Percentiles rank a stretch among this genome's conserved stretches.
Conservation (phyloP, 2,888 invertebrate genomes). For the Conus canariensis region DNA sequence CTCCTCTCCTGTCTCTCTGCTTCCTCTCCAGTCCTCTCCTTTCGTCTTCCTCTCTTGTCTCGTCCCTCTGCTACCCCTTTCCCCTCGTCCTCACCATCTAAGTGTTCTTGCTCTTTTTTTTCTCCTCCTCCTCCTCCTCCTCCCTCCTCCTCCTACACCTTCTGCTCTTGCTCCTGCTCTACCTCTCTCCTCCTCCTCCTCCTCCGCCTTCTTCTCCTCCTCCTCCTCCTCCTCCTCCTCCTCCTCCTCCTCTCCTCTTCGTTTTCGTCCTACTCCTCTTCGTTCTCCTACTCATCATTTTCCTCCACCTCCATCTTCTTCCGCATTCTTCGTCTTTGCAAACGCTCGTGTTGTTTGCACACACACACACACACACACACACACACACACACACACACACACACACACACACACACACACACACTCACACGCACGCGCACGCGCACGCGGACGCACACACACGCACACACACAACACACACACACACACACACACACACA, state of each 20-base stretch:
- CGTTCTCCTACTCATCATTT: no score
- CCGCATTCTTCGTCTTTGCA: background rate
- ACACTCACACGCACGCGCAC: background rate
- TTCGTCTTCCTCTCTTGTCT: background rate
- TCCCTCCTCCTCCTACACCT: background rate
- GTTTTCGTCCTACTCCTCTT: no score
- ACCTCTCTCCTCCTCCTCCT: background rate
- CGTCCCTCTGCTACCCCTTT: background rate
- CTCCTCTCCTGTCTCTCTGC: background rate
- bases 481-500: slow-evolving; percentile 14
- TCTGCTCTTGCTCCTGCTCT: background rate
- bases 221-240: background rate
- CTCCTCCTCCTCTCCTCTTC: no score
- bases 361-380: no score
- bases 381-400: no score
- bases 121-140: background rate
- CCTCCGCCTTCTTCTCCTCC: background rate
- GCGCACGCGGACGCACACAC: background rate
- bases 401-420: no score
- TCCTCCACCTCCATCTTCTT: background rate
- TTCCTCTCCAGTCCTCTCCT: background rate
- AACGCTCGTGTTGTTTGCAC: background rate
- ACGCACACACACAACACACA: slow-evolving; percentile 6
- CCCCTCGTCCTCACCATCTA: background rate
- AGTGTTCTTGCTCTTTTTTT: no score